phyloP scores from a whole-genome alignment of 2,113 vertebrate species.

The Clarias batrachus region DNA sequence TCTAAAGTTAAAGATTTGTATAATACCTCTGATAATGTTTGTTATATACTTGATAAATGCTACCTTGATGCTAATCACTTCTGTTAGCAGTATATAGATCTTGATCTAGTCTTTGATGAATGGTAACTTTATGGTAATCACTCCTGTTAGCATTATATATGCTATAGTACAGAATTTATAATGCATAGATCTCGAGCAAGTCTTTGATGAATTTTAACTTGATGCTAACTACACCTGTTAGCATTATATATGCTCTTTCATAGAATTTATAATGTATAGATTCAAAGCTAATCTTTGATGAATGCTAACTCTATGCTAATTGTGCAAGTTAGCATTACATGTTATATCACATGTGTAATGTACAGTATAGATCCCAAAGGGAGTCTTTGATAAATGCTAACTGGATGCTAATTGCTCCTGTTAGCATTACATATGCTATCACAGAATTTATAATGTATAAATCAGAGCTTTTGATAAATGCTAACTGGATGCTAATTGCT shows the following conservation, averaged over 20 bases:
- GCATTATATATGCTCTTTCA: neutral
- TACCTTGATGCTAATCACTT: neutral
- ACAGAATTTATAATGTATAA: neutral
- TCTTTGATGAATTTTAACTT: neutral
- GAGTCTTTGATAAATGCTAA: neutral
- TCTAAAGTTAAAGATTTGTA: neutral
- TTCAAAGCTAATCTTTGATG: neutral
- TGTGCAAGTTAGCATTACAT: neutral
- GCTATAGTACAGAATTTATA: neutral
- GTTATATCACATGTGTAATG: neutral
- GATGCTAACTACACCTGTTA: neutral
- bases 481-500: neutral
- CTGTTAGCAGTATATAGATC: neutral
- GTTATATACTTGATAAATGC: too few species aligned
- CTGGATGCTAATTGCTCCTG: neutral
- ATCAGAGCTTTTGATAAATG: neutral
- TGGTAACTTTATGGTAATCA: neutral
- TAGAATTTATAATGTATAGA: neutral
- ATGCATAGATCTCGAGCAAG: neutral
- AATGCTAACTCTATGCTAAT: neutral
- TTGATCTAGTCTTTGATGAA: neutral
- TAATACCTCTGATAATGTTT: neutral
- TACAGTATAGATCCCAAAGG: neutral
- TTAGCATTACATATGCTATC: neutral
- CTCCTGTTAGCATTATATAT: neutral